Base-by-base conservation (phyloP, 2,113 vertebrate genomes). In the Odocoileus virginianus region DNA sequence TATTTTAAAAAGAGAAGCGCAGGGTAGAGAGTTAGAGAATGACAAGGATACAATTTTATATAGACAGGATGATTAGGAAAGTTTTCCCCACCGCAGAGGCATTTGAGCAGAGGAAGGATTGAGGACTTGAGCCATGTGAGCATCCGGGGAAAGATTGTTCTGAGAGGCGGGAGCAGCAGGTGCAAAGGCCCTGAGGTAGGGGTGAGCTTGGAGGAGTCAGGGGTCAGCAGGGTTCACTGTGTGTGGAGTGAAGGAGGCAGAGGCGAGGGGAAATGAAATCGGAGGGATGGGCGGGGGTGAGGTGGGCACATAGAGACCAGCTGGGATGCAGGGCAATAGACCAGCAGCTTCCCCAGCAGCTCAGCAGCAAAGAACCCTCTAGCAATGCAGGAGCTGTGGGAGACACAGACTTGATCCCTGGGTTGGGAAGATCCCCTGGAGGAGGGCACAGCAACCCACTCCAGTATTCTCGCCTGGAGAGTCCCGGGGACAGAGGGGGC, bases 291-390 rank as follows among this genome's bases (percentile, higher is more conserved):
- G 45, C 2, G 7, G 45, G 30, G 40, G n/a, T 11, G 25, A 7
- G 30, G 12, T 25, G 47, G 55, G 45, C 2, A 27, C 21, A 4
- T 9, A 13, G 15, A 5, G 36, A 2, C n/a, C 36, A 14, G 12
- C 33, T 23, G 23, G n/a, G 40, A 50, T 52, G 2, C 7, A 6
- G 1, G 12, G 7, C 2, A 4, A 16, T 10, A 4, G 45, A 25
- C 8, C 61, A 84, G 16, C 33, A 43, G 71, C 36, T 74, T 40
- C 71, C 71, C 3, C 23, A 3, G 36, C 0, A 21, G 71, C 71
- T 40, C 5, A 25, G 71, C 36, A 13, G 36, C 7, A 14, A 43
- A 74, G 36, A 74, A 1, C 36, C 71, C 71, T 40, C 67, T 25
- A 40, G n/a, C 71, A 43, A 6, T 14, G 71, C 21, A 43, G 21